phyloP scores from a whole-genome alignment of 1,140 invertebrate genomes.

The Hetaerina americana region DNA sequence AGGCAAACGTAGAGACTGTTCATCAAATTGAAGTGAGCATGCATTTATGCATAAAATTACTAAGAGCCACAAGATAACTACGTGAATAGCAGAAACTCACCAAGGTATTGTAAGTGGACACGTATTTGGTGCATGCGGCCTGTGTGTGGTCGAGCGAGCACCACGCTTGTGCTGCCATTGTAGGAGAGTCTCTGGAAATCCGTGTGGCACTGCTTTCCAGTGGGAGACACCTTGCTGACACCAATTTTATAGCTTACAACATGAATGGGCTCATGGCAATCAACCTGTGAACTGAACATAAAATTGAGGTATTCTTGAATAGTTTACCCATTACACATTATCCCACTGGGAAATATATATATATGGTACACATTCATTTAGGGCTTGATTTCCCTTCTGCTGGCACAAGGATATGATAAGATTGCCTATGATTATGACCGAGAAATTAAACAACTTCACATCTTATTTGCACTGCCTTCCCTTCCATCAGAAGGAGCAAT shows the following conservation, averaged over 20 bases:
- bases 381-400: too few relatives aligned
- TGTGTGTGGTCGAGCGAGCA: conserved; percentile 83
- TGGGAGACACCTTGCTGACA: conserved; percentile 79
- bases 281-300: conserved; percentile 57
- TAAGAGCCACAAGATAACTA: too few relatives aligned
- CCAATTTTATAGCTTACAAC: conserved; percentile 91
- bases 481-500: too few relatives aligned
- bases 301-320: too few relatives aligned
- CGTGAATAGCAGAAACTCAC: conserved; percentile 31
- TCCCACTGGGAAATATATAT: too few relatives aligned
- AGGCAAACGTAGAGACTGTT: not conserved
- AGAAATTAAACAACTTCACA: too few relatives aligned
- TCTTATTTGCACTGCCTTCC: too few relatives aligned
- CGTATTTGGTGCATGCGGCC: conserved; percentile 98
- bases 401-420: too few relatives aligned
- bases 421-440: too few relatives aligned
- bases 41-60: not conserved
- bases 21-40: not conserved
- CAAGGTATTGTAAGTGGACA: conserved; percentile 95
- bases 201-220: conserved; percentile 82
- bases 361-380: too few relatives aligned
- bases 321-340: too few relatives aligned
- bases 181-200: conserved; percentile 77
- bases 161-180: conserved; percentile 81
- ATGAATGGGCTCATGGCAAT: conserved; percentile 84